Conservation (phyloP, 2,113 vertebrate genomes). For the Nothocercus nigrocapillus region DNA sequence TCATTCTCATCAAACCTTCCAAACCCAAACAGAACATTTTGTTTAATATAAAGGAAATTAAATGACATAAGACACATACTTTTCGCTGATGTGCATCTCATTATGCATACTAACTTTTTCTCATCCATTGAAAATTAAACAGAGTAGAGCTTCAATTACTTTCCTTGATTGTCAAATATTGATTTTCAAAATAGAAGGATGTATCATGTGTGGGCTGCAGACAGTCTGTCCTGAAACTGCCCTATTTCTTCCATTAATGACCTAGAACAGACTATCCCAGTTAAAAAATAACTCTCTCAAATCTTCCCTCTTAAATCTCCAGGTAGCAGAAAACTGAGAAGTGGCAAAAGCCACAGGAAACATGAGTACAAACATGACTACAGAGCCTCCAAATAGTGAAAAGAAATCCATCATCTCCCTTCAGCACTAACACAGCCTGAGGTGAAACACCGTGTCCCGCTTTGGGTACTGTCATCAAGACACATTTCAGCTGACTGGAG, state of each 20-base stretch:
- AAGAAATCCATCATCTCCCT: neutral
- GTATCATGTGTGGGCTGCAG: neutral
- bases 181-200: neutral
- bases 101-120: neutral
- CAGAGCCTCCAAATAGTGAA: neutral
- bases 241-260: neutral
- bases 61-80: neutral
- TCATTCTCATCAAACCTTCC: neutral
- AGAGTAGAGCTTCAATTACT: neutral
- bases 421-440: neutral
- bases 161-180: neutral
- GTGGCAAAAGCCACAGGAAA: neutral
- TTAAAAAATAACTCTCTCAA: neutral
- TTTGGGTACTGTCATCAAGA: neutral
- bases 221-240: neutral
- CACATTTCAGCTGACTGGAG: neutral
- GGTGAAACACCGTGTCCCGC: neutral
- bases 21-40: neutral
- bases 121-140: neutral
- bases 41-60: neutral
- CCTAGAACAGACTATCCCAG: neutral
- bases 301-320: neutral
- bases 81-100: neutral
- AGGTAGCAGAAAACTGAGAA: neutral
- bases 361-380: neutral